Evolutionary conservation across 2,113 vertebrate species (phyloP).

Genomic region (Dendrocopos noguchii): DNA sequence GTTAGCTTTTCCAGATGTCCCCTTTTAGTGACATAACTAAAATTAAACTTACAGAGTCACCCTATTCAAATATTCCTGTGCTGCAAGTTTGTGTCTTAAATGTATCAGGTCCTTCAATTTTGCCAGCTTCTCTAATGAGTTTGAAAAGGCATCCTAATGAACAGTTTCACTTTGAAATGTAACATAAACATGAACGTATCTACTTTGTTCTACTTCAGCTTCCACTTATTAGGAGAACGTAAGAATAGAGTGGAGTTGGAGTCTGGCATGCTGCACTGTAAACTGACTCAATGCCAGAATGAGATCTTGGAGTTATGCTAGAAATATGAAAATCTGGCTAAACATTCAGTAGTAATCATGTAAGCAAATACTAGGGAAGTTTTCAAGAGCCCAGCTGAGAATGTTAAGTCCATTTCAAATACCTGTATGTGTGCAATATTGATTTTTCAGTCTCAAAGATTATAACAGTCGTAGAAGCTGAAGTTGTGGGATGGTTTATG

Average conservation of each 20-base stretch:
- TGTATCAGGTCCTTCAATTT: neutral
- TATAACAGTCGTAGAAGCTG: neutral
- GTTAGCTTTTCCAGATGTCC: neutral
- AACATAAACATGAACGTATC: neutral
- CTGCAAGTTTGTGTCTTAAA: neutral
- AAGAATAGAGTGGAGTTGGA: neutral
- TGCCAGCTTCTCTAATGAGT: neutral
- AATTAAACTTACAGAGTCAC: neutral
- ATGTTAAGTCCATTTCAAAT: neutral
- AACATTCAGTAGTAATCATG: neutral
- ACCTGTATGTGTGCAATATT: neutral
- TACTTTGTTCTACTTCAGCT: neutral
- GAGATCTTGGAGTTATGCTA: neutral
- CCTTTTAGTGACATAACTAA: neutral
- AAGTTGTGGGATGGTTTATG: neutral
- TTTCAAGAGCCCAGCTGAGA: neutral
- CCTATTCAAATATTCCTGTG: neutral
- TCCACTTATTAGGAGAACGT: neutral
- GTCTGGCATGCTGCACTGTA: neutral
- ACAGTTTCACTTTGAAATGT: neutral
- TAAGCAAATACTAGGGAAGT: neutral
- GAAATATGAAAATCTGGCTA: neutral
- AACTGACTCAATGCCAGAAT: neutral
- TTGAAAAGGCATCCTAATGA: neutral
- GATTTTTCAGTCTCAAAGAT: neutral